Percentiles rank a stretch among this genome's conserved stretches.
These are phyloP conservation scores for Cheilosia urbana DNA, from an alignment of 2,888 invertebrate genomes.

Conservation along the genomic window DNA sequence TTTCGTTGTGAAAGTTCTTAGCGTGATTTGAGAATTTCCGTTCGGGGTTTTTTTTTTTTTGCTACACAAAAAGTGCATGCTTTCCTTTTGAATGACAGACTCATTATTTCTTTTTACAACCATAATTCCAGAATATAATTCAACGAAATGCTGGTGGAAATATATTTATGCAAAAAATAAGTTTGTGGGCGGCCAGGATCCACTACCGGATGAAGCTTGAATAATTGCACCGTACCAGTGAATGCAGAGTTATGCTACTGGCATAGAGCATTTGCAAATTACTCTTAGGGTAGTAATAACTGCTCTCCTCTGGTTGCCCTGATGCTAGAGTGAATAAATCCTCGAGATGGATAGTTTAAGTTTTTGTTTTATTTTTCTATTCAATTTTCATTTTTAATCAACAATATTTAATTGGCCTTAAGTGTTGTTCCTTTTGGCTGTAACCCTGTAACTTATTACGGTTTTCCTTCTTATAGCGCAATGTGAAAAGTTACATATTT, in stretches of 20 bases:
- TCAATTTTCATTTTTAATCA: constrained; percentile 24
- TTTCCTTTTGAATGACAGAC: constrained; percentile 21
- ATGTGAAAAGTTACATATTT: not conserved
- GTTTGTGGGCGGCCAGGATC: not conserved
- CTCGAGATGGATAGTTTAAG: not conserved
- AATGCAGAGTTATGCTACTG: constrained; percentile 16
- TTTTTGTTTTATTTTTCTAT: constrained; percentile 3
- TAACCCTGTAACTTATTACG: not conserved
- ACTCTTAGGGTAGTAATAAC: not conserved
- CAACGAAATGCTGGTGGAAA: constrained; percentile 18
- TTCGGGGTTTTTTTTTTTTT: not conserved
- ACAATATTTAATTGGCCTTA: constrained; percentile 26
- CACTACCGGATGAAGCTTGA: constrained; percentile 13
- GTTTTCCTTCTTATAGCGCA: not conserved
- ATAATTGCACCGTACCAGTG: constrained; percentile 23
- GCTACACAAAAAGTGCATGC: not conserved
- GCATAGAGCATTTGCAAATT: constrained; percentile 19
- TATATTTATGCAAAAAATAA: constrained; percentile 4
- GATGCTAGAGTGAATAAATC: constrained; percentile 2
- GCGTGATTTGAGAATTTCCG: constrained; percentile 9
- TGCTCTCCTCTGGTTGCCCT: not conserved
- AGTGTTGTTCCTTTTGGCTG: not conserved
- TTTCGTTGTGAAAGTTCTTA: not conserved
- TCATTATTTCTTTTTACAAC: constrained; percentile 20
- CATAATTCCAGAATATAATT: constrained; percentile 23